These are phyloP conservation scores for Bombus pyrosoma DNA, from an alignment of 1,140 invertebrate genomes.

Conservation along the genomic window DNA sequence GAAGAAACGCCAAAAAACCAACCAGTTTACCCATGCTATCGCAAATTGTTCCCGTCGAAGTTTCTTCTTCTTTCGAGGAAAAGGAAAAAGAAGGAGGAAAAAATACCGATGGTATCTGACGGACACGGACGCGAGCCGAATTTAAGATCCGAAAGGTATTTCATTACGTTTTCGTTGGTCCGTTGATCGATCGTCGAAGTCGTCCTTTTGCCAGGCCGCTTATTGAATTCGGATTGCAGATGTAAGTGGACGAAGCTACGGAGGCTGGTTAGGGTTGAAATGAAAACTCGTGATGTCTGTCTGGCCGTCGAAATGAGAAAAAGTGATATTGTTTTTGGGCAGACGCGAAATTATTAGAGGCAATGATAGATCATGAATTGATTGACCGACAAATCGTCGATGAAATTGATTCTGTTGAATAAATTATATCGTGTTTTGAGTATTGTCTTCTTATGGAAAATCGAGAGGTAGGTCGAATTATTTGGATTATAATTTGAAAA, in stretches of 20 bases:
- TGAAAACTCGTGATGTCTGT: background rate
- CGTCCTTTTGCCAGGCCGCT: background rate
- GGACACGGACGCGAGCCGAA: background rate
- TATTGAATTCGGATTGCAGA: conserved; percentile 35
- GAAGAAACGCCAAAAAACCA: conserved; percentile 7
- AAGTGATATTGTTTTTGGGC: background rate
- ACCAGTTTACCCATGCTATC: conserved; percentile 44
- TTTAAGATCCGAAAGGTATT: conserved; percentile 27
- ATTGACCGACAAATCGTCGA: conserved; percentile 1
- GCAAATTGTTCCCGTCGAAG: conserved; percentile 49
- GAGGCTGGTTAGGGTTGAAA: background rate
- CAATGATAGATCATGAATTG: background rate
- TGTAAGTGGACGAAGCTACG: conserved; percentile 15
- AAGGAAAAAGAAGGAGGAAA: background rate
- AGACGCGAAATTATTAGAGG: background rate
- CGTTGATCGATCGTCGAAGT: conserved; percentile 12
- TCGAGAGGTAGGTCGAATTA: no score
- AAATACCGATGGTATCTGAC: background rate
- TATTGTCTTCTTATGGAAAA: background rate
- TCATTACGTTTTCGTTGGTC: conserved; percentile 12
- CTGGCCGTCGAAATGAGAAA: no score
- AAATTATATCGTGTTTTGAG: background rate
- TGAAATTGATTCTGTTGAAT: conserved; percentile 5
- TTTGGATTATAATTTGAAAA: no score
- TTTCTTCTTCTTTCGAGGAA: conserved; percentile 26